Base-by-base conservation (phyloP, 2,888 invertebrate species). In the Ephialtes manifestator region DNA sequence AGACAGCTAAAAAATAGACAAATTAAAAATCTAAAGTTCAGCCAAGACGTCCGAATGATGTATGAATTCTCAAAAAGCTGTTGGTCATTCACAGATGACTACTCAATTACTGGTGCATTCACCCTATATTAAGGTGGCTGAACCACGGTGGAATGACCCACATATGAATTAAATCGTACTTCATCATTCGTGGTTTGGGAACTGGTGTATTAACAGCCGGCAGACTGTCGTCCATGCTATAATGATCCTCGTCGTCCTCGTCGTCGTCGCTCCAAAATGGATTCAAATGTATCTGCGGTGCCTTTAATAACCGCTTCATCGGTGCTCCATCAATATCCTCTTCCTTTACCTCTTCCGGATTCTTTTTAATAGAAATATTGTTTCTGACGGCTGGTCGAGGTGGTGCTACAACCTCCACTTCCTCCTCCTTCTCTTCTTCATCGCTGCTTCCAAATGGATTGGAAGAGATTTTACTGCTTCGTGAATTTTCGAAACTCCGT, bases 231-330 rank as follows among this genome's bases (percentile, higher is more conserved):
- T 79, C 79, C 11, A 88, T 87, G 24, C 51, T 85, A 4, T 92
- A 91, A 5, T 76, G 86, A 60, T 90, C 90, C 87, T 96, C 96
- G 88, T 97, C 97, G 43, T 95, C 96, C 89, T 97, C 97, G 85
- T 97, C 97, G 39, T 95, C 96, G 89, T 97, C 97, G 85, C 96
- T 96, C 95, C 96, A 96, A 92, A 97, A 97, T 0, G 97, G 97
- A 95, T 97, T 97, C 20, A 95, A 90, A 89, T 93, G 95, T 58
- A 95, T 94, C 13, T 95, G 95, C 18, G 95, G 95, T 48, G 96
- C 95, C 55, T 95, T 94, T 43, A 95, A 91, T 89, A 88, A 87
- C 74, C 92, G 90, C 63, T 90, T 94, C 28, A 87, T 81, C 24
- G 90, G 88, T 13, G 85, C 79, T 13, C 65, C 80, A 7, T 71